Evolutionary conservation across 2,888 invertebrate genomes (phyloP), one percentile per base, ranked within the genome.

Genomic region (Limnephilus rhombicus): DNA sequence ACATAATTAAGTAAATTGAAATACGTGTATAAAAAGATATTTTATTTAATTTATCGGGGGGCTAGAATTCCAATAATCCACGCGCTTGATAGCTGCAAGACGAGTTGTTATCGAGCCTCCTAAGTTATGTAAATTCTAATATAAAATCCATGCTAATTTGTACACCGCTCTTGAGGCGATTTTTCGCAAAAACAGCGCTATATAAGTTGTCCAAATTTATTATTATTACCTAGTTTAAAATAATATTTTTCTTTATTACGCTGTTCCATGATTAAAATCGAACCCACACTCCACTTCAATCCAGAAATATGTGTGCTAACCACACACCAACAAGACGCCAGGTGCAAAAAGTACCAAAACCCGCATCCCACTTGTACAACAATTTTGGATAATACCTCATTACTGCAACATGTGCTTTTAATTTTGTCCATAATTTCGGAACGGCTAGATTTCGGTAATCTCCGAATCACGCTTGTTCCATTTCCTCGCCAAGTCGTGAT

Each of bases 401-500:
- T 83, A 37, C 45, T 29, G 24, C 45, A 45, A 86, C n/a, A 86
- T 45, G 37, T 49, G 29, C 24, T 49, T 86, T 45, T 86, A n/a
- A 45, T 86, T 29, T 86, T 12, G 86, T 86, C 24, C 41, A 13
- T 45, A 45, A 86, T 24, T 29, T 68, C 49, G 9, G 86, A 37
- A 45, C 29, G n/a, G 83, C 11, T 83, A 37, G 41, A 29, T 37
- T 86, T 86, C 49, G 45, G n/a, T 86, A 37, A 86, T 86, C 86
- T 86, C 4, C 1, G 45, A 15, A 86, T 45, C 86, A 86, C 86
- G 86, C 45, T 86, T 49, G 86, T 86, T 45, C 86, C 49, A 86
- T 86, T 86, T 86, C 45, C 49, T 13, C 41, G 29, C 29, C 13
- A 24, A 86, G 29, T 86, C 86, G 86, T 86, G 86, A 86, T 49